Base-by-base conservation (phyloP, 2,797 vertebrate genomes). In the Ataeniobius toweri region DNA sequence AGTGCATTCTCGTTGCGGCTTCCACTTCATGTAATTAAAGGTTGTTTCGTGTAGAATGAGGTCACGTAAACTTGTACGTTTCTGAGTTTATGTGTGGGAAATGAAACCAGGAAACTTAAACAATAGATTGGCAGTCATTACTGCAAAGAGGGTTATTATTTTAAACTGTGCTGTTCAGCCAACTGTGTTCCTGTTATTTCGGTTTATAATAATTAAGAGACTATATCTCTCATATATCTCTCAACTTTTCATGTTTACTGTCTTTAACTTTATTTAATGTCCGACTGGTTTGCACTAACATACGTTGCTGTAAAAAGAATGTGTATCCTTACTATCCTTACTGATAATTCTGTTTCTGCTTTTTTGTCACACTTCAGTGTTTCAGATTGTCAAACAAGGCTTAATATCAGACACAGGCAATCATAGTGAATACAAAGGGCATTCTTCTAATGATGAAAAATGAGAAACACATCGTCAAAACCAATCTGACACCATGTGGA, bases 1-100 rank as follows among this genome's bases (percentile, higher is more conserved):
- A 91, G 88, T 91, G 84, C 84, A 88, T 93, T 94, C 88, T 90
- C 78, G 82, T 90, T 92, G 89, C 75, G 86, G 93, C 91, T 91
- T 93, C 91, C 89, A 92, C 90, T 93, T 95, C 91, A 61, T 91
- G 89, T 95, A 93, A 94, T 95, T 94, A 93, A 91, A 91, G 90
- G 93, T 91, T 92, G 89, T 93, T 93, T 92, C 86, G 82, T 93
- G 93, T 88, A 88, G 84, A 86, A 86, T 88, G 87, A 91, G 92
- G 88, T 93, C 90, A 92, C 76, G 83, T 88, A 92, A 93, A 94
- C 91, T 91, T 89, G 89, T 91, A 91, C 58, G 91, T 93, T 94
- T 94, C 81, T 88, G 82, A 88, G 90, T 93, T 93, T 91, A 89
- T 94, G 88, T 86, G 86, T 93, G 92, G 92, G 89, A 94, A 94